phyloP scores from a whole-genome alignment of 2,797 vertebrate genomes.

The Galaxias olidus region DNA sequence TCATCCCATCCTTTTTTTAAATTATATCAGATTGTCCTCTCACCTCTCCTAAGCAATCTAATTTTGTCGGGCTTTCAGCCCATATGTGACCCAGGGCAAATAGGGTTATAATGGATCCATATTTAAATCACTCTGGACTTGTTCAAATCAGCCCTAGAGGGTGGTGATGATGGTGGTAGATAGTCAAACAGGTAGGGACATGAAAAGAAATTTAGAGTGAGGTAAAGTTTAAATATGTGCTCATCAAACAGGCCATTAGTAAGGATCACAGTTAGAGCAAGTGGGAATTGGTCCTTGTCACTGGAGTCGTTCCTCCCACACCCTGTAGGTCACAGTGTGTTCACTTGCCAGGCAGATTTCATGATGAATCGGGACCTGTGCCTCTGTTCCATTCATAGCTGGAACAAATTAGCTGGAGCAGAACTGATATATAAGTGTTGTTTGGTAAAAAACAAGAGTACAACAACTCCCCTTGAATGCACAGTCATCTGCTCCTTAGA shows the following conservation, averaged over 20 bases:
- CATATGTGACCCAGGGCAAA: conserved; percentile 24
- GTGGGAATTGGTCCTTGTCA: conserved; percentile 10
- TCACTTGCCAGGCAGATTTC: conserved; percentile 28
- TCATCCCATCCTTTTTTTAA: conserved; percentile 23
- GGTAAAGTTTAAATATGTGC: conserved; percentile 5
- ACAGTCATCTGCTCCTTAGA: too few species aligned
- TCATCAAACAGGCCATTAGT: conserved; percentile 17
- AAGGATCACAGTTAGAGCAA: conserved; percentile 21
- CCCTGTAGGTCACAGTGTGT: conserved; percentile 65
- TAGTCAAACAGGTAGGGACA: not conserved
- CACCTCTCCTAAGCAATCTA: conserved; percentile 28
- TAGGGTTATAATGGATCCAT: conserved; percentile 16
- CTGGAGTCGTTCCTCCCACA: conserved; percentile 18
- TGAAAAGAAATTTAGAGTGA: not conserved
- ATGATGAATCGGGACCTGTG: too few species aligned
- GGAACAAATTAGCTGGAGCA: too few species aligned
- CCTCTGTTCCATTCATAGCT: not conserved
- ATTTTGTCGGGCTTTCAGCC: not conserved
- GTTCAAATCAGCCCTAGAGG: not conserved
- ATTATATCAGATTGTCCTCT: conserved; percentile 35
- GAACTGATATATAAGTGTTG: too few species aligned
- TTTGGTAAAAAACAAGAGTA: not conserved
- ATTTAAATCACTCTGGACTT: not conserved
- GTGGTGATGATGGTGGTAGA: not conserved
- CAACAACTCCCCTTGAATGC: too few species aligned